A percentile compares a stretch with the other conserved stretches of the same genome.
Conservation (phyloP, 2,888 invertebrate species). For the Sycophila texana region DNA sequence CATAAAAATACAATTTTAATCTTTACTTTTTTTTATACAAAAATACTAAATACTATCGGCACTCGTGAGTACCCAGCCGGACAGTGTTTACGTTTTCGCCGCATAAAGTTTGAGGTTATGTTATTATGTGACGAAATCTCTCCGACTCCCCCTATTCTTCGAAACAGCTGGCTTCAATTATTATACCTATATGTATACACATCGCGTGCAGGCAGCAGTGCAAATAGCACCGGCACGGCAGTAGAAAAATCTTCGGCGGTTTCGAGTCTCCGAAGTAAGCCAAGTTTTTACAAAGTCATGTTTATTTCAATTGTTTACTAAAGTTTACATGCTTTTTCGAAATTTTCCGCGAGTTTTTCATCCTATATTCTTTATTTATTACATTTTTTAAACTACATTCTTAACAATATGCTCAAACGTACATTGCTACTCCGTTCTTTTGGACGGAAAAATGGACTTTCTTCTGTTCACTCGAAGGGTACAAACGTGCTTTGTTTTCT, state of each 20-base stretch:
- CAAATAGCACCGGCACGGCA: not conserved
- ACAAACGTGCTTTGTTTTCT: conserved; percentile 49
- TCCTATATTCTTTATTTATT: conserved; percentile 5
- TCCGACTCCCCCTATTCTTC: not conserved
- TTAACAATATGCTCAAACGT: conserved; percentile 60
- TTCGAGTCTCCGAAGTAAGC: conserved; percentile 52
- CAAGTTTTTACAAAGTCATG: conserved; percentile 20
- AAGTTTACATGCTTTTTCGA: not conserved
- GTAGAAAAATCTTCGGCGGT: conserved; percentile 6
- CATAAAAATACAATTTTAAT: not conserved
- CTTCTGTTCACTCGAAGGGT: conserved; percentile 71
- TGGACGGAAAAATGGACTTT: conserved; percentile 68
- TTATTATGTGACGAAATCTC: too few species aligned
- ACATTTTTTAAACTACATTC: conserved; percentile 1
- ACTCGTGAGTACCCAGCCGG: too few species aligned
- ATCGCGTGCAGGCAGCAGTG: too few species aligned
- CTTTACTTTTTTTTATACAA: not conserved
- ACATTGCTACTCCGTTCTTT: conserved; percentile 67
- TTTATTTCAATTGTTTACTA: conserved; percentile 49
- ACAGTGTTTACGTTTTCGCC: conserved; percentile 15
- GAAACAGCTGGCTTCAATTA: conserved; percentile 42
- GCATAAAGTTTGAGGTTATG: conserved; percentile 22
- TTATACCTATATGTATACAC: too few species aligned
- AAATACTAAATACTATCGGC: not conserved
- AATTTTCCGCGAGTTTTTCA: not conserved